Percentiles rank a stretch among this genome's conserved stretches.
phyloP scores from a whole-genome alignment of 2,113 vertebrate species.

The Toxostoma redivivum region DNA sequence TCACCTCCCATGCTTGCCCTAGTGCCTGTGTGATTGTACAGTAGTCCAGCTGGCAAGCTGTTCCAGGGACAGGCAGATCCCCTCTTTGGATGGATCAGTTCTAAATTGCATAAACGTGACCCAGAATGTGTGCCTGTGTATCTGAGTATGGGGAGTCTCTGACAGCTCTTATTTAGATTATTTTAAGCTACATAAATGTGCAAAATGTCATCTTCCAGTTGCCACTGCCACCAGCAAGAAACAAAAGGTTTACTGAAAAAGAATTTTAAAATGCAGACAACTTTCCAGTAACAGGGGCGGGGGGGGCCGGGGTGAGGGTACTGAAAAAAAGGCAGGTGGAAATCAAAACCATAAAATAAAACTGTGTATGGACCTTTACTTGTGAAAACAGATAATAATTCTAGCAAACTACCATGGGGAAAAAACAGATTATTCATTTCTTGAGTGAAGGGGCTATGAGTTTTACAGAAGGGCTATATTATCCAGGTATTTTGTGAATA shows the following conservation, averaged over 20 bases:
- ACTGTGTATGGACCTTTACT: neutral
- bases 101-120: neutral
- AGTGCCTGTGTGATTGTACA: neutral
- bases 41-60: neutral
- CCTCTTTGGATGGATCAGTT: neutral
- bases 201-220: neutral
- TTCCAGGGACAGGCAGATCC: neutral
- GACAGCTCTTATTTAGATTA: neutral
- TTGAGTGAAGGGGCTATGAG: neutral
- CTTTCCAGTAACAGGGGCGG: neutral
- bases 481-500: neutral
- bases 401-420: neutral
- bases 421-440: neutral
- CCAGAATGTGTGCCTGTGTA: neutral
- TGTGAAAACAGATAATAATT: neutral
- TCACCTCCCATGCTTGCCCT: neutral
- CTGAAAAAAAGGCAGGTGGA: neutral
- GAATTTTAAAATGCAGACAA: neutral
- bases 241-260: neutral
- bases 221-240: neutral
- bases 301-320: no score
- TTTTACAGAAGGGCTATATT: neutral
- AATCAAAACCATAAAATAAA: neutral
- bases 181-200: neutral
- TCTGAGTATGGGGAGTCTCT: neutral